A percentile compares a stretch with the other conserved stretches of the same genome.
phyloP scores from a whole-genome alignment of 2,888 invertebrate genomes.

The Deilephila porcellus region DNA sequence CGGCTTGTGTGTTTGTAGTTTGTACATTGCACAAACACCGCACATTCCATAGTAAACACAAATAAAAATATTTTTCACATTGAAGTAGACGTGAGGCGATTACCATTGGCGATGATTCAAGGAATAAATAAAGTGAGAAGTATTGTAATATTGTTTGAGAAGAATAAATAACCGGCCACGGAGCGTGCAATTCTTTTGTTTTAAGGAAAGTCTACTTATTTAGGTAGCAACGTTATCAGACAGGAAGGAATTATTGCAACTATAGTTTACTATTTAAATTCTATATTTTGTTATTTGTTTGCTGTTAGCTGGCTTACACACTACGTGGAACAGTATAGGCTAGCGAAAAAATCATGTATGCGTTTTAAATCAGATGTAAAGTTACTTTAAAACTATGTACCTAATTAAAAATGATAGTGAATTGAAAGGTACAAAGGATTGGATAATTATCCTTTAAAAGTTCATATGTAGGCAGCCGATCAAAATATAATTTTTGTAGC shows the following conservation, averaged over 20 bases:
- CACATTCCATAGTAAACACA: neutral
- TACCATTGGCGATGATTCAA: constrained; percentile 23
- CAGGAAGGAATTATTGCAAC: neutral
- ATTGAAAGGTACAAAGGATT: no score
- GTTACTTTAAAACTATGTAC: no score
- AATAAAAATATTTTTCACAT: neutral
- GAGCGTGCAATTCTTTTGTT: neutral
- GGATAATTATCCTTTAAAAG: no score
- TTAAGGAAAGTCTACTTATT: constrained; percentile 1
- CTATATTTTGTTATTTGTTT: neutral
- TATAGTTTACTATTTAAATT: neutral
- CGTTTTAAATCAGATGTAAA: no score
- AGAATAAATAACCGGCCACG: neutral
- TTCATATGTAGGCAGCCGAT: no score
- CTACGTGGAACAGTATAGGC: no score
- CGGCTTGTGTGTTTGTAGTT: neutral
- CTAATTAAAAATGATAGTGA: no score
- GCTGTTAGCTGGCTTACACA: no score
- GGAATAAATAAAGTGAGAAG: constrained; percentile 13
- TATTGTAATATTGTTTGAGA: neutral
- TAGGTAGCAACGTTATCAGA: neutral
- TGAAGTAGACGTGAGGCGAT: constrained; percentile 12
- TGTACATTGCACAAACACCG: neutral
- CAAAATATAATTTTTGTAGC: no score
- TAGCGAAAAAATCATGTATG: no score